A percentile compares a stretch with the other conserved stretches of the same genome.
Conservation (phyloP, 2,888 invertebrate species). For the Teleogryllus oceanicus region DNA sequence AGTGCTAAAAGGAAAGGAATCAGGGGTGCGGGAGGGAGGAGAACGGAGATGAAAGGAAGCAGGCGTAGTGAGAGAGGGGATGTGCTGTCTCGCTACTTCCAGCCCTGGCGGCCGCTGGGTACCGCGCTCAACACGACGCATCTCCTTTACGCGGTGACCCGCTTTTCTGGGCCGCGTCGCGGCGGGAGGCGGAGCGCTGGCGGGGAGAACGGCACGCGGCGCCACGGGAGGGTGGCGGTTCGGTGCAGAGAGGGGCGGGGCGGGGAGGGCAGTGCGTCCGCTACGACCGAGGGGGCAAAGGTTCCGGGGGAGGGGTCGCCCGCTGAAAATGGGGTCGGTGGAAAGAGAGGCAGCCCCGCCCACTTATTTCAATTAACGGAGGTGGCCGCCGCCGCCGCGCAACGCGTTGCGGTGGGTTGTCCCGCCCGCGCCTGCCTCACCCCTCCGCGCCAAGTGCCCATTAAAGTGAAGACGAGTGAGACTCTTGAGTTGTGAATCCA, state of each 20-base stretch:
- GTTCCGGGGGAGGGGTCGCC: too few species aligned
- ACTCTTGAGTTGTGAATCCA: background rate
- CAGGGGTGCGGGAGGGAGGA: too few species aligned
- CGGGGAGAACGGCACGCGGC: background rate
- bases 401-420: background rate
- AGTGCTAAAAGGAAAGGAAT: too few species aligned
- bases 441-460: background rate
- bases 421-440: background rate
- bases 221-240: background rate
- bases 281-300: too few species aligned
- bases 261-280: background rate
- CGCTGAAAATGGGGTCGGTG: too few species aligned
- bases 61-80: too few species aligned
- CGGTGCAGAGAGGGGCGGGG: background rate
- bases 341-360: too few species aligned
- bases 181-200: background rate
- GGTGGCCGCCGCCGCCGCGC: background rate
- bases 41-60: too few species aligned
- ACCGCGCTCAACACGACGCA: background rate
- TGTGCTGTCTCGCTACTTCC: too few species aligned
- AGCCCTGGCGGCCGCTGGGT: background rate
- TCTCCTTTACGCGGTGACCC: background rate
- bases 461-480: conserved; percentile 1
- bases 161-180: background rate
- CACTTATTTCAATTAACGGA: background rate